Percentiles rank a stretch among this genome's conserved stretches.
Conservation (phyloP, 1,140 invertebrate species). For the Dreissena rostriformis region DNA sequence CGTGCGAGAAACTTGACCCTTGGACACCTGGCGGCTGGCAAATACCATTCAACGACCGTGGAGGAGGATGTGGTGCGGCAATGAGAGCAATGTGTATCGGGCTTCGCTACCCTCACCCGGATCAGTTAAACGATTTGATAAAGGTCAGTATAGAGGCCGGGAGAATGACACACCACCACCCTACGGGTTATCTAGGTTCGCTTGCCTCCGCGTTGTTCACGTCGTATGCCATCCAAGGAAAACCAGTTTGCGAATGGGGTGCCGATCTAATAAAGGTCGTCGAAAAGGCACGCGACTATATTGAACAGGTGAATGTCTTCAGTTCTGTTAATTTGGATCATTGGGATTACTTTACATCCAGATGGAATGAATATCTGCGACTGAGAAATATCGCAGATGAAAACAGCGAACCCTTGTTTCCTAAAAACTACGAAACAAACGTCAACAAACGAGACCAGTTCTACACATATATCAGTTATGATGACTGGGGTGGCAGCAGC, state of each 20-base stretch:
- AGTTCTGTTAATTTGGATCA: conserved; percentile 8
- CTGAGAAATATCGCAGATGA: conserved; percentile 64
- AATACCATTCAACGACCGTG: conserved; percentile 54
- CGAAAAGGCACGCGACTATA: not conserved
- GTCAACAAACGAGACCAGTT: conserved; percentile 73
- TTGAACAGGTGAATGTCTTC: conserved; percentile 19
- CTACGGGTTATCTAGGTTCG: conserved; percentile 78
- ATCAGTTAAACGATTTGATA: conserved; percentile 74
- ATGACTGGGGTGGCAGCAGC: conserved; percentile 25
- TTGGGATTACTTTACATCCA: conserved; percentile 67
- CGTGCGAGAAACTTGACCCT: conserved; percentile 3
- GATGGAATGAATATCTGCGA: conserved; percentile 72
- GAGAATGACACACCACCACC: conserved; percentile 79
- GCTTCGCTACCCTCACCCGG: conserved; percentile 69
- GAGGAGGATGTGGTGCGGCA: conserved; percentile 77
- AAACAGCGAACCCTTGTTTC: conserved; percentile 68
- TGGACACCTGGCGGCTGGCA: conserved; percentile 1
- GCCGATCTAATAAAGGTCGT: not conserved
- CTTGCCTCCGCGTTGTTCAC: conserved; percentile 78
- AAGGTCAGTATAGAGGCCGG: conserved; percentile 76
- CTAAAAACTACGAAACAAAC: conserved; percentile 63
- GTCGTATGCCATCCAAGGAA: conserved; percentile 75
- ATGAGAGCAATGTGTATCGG: conserved; percentile 80
- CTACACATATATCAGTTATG: conserved; percentile 63
- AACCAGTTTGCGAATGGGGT: conserved; percentile 15